Conservation (phyloP, 2,888 invertebrate species). For the Synergus japonicus region DNA sequence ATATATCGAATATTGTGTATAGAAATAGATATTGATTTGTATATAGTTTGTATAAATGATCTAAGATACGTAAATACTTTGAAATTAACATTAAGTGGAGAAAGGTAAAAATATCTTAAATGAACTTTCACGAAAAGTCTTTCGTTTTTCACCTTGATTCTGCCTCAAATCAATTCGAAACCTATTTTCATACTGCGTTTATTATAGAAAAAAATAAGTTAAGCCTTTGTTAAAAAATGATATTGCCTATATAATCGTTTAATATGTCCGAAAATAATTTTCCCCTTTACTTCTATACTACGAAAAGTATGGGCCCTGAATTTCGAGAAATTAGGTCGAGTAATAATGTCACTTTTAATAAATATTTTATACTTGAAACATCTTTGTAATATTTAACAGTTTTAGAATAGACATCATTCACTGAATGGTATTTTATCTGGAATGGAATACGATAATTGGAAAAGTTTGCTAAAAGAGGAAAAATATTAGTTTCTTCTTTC, state of each 20-base stretch:
- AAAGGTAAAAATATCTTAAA: not conserved
- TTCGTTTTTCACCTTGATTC: not conserved
- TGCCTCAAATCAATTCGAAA: not conserved
- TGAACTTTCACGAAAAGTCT: not conserved
- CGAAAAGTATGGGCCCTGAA: not conserved
- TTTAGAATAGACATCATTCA: constrained; percentile 8
- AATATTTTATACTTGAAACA: constrained; percentile 33
- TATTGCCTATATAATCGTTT: constrained; percentile 12
- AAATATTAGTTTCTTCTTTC: constrained; percentile 1
- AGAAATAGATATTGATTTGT: constrained; percentile 58
- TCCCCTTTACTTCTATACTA: not conserved
- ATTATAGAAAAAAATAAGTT: constrained; percentile 3
- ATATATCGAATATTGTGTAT: constrained; percentile 46
- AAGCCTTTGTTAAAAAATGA: not conserved
- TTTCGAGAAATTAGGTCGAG: constrained; percentile 1
- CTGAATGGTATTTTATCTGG: constrained; percentile 15
- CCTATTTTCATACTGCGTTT: constrained; percentile 24
- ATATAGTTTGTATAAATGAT: constrained; percentile 61
- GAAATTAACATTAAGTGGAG: constrained; percentile 8
- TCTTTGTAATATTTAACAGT: constrained; percentile 38
- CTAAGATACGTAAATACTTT: constrained; percentile 19
- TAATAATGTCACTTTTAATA: constrained; percentile 18
- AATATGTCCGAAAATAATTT: not conserved
- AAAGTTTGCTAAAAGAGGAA: constrained; percentile 3
- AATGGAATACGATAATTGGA: not conserved